Evolutionary conservation across 2,888 invertebrate species (phyloP).

Genomic region (Busseola fusca): DNA sequence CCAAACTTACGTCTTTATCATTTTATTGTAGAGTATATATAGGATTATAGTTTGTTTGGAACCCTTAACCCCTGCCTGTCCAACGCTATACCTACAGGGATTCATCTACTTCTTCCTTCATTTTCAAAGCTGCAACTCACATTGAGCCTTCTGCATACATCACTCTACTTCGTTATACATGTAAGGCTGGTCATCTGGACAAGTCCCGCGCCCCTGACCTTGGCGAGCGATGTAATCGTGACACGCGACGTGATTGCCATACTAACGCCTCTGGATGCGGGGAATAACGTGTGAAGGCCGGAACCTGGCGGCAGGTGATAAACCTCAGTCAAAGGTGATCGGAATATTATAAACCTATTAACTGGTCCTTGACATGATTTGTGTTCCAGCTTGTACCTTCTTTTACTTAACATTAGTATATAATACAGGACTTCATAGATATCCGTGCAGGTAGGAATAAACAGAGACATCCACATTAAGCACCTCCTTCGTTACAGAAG

Average conservation of each 20-base stretch:
- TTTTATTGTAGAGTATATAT: neutral
- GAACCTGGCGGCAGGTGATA: slow-evolving; percentile 44
- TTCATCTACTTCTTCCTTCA: neutral
- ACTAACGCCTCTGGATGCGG: slow-evolving; percentile 44
- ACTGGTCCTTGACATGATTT: slow-evolving; percentile 48
- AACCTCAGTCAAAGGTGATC: slow-evolving; percentile 46
- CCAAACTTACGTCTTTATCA: neutral
- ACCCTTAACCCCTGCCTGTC: neutral
- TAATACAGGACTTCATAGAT: no score
- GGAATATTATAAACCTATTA: slow-evolving; percentile 47
- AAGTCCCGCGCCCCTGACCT: slow-evolving; percentile 49
- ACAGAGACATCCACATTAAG: no score
- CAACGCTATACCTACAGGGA: no score
- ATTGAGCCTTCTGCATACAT: slow-evolving; percentile 35
- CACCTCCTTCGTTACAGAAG: no score
- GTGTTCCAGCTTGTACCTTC: neutral
- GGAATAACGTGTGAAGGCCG: slow-evolving; percentile 55
- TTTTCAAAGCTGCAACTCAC: neutral
- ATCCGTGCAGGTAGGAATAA: neutral
- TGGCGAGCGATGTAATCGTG: slow-evolving; percentile 53
- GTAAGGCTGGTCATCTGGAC: slow-evolving; percentile 44
- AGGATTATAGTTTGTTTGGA: neutral
- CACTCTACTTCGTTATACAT: slow-evolving; percentile 28
- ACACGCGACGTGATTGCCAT: slow-evolving; percentile 49
- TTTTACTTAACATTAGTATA: no score